These are phyloP conservation scores for Campoplex nolae DNA, from an alignment of 2,888 invertebrate genomes.

Conservation along the genomic window DNA sequence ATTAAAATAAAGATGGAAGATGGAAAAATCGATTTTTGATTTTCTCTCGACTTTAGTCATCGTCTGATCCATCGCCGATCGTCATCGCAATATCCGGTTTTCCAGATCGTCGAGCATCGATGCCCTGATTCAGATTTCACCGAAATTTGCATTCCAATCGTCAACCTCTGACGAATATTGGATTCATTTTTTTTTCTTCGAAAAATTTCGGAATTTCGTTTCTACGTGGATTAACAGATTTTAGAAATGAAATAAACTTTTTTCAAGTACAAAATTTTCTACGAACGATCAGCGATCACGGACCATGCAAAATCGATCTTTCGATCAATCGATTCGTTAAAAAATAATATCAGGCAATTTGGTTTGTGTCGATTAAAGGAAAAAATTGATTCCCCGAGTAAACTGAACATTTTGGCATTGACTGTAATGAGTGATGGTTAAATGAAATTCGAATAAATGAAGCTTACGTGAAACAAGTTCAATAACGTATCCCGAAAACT, in stretches of 20 bases:
- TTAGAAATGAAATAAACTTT: neutral
- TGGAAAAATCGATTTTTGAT: neutral
- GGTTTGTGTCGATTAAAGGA: no score
- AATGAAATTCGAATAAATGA: no score
- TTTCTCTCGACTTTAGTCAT: neutral
- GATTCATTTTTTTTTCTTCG: neutral
- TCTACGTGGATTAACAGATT: neutral
- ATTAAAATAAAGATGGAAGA: neutral
- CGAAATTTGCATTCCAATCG: conserved; percentile 1
- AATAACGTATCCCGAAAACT: no score
- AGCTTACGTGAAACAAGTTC: neutral
- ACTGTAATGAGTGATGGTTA: no score
- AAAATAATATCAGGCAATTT: no score
- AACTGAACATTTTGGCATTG: no score
- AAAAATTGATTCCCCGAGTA: no score
- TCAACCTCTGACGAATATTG: neutral
- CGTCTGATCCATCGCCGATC: neutral
- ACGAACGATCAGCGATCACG: no score
- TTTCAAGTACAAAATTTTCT: no score
- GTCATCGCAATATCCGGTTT: conserved; percentile 53
- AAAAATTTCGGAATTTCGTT: neutral
- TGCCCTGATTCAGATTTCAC: conserved; percentile 7
- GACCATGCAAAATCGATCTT: no score
- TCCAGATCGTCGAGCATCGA: conserved; percentile 42
- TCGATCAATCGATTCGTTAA: no score